These are phyloP conservation scores for Oopsacas minuta DNA, from an alignment of 37 sponge, comb jelly and placozoan species.

Conservation along the genomic window DNA sequence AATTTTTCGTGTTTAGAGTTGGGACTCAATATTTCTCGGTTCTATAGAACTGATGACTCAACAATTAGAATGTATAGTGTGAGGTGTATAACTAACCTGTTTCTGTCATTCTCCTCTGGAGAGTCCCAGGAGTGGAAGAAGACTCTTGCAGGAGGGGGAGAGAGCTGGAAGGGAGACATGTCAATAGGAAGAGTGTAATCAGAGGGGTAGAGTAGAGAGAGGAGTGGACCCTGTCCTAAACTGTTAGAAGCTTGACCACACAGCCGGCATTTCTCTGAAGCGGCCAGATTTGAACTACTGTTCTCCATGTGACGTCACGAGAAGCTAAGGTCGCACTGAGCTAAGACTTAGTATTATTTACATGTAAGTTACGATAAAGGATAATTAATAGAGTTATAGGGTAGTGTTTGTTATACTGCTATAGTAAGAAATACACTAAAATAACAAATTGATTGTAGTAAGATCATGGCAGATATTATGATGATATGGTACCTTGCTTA, in stretches of 20 bases:
- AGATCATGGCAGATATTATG: no score
- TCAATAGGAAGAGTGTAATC: not conserved
- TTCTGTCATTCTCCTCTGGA: not conserved
- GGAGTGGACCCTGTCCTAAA: not conserved
- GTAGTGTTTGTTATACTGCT: no score
- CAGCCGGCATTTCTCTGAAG: slow-evolving; percentile 14
- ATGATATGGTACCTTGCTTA: no score
- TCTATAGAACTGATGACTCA: not conserved
- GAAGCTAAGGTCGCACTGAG: no score
- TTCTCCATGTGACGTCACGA: slow-evolving; percentile 8
- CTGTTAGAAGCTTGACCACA: not conserved
- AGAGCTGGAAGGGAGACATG: not conserved
- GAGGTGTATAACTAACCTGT: not conserved
- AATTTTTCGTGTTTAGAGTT: no score
- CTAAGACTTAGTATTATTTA: no score
- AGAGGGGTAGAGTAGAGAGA: not conserved
- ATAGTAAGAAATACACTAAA: no score
- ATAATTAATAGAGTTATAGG: no score
- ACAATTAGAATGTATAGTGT: not conserved
- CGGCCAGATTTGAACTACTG: not conserved
- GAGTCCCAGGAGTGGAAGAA: slow-evolving; percentile 11
- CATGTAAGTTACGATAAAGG: no score
- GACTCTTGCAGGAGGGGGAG: not conserved
- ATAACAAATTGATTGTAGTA: no score
- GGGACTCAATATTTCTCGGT: no score